Evolutionary conservation across 2,888 invertebrate species (phyloP).

Genomic region (Coleophora flavipennella): DNA sequence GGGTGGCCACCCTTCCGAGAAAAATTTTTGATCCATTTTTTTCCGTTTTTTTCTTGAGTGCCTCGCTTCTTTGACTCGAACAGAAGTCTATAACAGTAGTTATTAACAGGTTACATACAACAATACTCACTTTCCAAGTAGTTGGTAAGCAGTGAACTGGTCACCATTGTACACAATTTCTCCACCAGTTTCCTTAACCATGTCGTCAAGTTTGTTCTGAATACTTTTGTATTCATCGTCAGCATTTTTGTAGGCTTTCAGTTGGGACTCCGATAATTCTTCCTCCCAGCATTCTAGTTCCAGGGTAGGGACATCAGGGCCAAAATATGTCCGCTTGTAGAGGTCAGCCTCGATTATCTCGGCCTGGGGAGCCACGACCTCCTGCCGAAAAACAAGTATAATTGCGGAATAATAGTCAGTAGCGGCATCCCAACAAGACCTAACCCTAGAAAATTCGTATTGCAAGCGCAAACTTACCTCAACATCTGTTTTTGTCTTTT

Average conservation of each 20-base stretch:
- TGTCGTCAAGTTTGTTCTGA: conserved; percentile 72
- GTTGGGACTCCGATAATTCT: conserved; percentile 77
- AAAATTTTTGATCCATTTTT: too few species aligned
- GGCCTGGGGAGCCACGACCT: conserved; percentile 49
- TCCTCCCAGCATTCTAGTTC: conserved; percentile 83
- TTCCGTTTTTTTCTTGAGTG: too few species aligned
- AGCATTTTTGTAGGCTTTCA: conserved; percentile 74
- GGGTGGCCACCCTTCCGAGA: too few species aligned
- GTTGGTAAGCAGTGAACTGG: conserved; percentile 76
- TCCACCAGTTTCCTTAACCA: conserved; percentile 72
- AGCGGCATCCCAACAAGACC: conserved; percentile 1
- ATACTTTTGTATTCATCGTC: conserved; percentile 79
- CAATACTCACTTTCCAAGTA: conserved; percentile 69
- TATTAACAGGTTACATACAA: neutral
- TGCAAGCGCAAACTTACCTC: conserved; percentile 28
- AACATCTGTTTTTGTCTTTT: conserved; percentile 44
- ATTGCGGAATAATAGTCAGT: conserved; percentile 4
- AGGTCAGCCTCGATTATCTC: conserved; percentile 64
- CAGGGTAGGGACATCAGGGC: conserved; percentile 69
- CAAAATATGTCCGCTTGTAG: conserved; percentile 61
- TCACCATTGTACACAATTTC: conserved; percentile 78
- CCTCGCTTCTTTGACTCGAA: too few species aligned
- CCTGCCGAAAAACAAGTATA: conserved; percentile 24
- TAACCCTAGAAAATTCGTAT: too few species aligned
- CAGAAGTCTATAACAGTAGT: too few species aligned